Percentiles rank a stretch among this genome's conserved stretches.
Conservation (phyloP, 1,140 invertebrate species). For the Dendrolimus kikuchii region DNA sequence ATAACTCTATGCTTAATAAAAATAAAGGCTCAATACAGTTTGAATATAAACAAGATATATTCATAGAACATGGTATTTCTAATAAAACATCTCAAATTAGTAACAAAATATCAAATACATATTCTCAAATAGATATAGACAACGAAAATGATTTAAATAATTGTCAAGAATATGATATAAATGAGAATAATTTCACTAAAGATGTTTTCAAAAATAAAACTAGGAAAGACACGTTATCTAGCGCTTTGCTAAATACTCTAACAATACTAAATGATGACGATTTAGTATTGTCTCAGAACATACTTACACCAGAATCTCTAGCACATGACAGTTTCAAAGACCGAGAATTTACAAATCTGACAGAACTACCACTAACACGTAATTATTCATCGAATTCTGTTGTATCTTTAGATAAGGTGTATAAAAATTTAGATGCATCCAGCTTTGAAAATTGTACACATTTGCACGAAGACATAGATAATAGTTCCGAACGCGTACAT, state of each 20-base stretch:
- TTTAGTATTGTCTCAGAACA: slow-evolving; percentile 11
- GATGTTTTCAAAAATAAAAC: slow-evolving; percentile 11
- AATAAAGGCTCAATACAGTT: too few relatives aligned
- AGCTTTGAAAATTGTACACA: slow-evolving; percentile 29
- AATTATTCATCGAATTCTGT: slow-evolving; percentile 33
- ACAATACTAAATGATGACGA: slow-evolving; percentile 40
- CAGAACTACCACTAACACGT: slow-evolving; percentile 16
- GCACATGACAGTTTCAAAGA: background rate
- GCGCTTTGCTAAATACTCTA: slow-evolving; percentile 31
- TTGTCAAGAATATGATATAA: too few relatives aligned
- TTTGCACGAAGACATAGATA: background rate
- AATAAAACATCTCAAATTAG: too few relatives aligned
- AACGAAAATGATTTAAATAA: background rate
- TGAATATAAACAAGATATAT: too few relatives aligned
- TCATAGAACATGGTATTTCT: too few relatives aligned
- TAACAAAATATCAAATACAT: too few relatives aligned
- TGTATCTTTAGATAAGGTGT: slow-evolving; percentile 34
- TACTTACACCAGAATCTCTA: slow-evolving; percentile 10
- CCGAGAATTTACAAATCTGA: slow-evolving; percentile 12
- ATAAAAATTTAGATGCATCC: slow-evolving; percentile 46
- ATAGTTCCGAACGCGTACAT: too few relatives aligned
- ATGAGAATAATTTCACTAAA: slow-evolving; percentile 6
- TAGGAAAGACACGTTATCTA: slow-evolving; percentile 18
- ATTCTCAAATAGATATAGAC: too few relatives aligned
- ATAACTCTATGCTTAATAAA: too few relatives aligned